phyloP scores from a whole-genome alignment of 2,797 vertebrate genomes.

The Thaleichthys pacificus region DNA sequence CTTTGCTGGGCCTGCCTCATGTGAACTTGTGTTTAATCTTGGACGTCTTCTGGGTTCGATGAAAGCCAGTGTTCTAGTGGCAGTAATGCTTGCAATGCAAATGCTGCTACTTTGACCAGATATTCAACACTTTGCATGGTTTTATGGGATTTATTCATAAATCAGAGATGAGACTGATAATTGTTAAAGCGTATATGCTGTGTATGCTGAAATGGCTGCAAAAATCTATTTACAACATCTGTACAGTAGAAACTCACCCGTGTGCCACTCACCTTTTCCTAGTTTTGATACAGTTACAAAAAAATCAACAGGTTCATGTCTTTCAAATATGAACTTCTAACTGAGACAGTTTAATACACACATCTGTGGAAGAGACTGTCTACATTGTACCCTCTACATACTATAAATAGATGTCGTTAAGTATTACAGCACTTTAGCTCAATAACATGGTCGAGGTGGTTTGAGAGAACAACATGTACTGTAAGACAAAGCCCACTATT shows the following conservation, averaged over 20 bases:
- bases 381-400: no score
- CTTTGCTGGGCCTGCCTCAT: conserved; percentile 55
- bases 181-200: not conserved
- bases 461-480: no score
- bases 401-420: no score
- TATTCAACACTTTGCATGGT: conserved; percentile 14
- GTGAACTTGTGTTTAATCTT: conserved; percentile 68
- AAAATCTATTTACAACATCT: not conserved
- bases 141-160: conserved; percentile 2
- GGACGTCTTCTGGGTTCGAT: conserved; percentile 54
- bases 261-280: not conserved
- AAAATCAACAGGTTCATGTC: not conserved
- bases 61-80: conserved; percentile 26
- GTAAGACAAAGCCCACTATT: no score
- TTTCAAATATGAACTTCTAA: not conserved
- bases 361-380: no score
- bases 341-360: not conserved
- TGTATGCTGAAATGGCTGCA: not conserved
- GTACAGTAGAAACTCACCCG: not conserved
- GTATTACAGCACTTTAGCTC: no score
- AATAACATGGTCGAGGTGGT: no score
- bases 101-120: not conserved
- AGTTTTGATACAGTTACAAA: not conserved
- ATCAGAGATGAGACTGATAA: not conserved
- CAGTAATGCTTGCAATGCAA: conserved; percentile 9